These are phyloP conservation scores for Toxostoma redivivum DNA, from an alignment of 2,113 vertebrate genomes.

Conservation along the genomic window DNA sequence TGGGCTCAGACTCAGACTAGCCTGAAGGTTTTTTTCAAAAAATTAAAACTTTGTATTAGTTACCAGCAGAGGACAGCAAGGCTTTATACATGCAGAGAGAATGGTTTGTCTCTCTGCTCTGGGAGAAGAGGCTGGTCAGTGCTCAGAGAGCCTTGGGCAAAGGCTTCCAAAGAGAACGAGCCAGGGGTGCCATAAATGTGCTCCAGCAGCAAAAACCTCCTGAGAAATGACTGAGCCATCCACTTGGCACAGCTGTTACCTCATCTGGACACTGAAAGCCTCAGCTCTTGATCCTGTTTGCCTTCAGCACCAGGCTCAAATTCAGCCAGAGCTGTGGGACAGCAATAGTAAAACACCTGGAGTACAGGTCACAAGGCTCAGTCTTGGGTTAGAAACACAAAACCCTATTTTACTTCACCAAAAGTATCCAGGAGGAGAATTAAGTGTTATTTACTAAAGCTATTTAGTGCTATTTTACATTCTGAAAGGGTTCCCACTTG, in stretches of 20 bases:
- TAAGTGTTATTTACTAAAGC: neutral
- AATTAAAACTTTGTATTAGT: neutral
- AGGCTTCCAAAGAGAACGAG: neutral
- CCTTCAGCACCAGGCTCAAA: neutral
- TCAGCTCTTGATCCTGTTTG: neutral
- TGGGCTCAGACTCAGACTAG: neutral
- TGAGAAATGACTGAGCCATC: neutral
- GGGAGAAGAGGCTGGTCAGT: neutral
- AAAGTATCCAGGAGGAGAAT: neutral
- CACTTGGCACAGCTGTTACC: neutral
- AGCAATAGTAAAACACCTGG: neutral
- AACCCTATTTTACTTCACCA: neutral
- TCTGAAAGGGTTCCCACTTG: neutral
- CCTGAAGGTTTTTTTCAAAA: neutral
- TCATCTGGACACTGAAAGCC: neutral
- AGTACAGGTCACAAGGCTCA: neutral
- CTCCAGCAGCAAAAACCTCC: neutral
- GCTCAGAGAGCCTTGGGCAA: neutral
- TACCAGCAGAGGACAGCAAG: conserved; percentile 39
- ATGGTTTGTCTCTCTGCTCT: neutral
- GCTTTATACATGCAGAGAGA: neutral
- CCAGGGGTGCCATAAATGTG: neutral
- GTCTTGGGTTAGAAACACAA: neutral
- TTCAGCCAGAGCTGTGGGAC: neutral
- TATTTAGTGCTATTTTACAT: neutral